These are phyloP conservation scores for Heliconius aoede DNA, from an alignment of 2,888 invertebrate genomes.

Conservation along the genomic window DNA sequence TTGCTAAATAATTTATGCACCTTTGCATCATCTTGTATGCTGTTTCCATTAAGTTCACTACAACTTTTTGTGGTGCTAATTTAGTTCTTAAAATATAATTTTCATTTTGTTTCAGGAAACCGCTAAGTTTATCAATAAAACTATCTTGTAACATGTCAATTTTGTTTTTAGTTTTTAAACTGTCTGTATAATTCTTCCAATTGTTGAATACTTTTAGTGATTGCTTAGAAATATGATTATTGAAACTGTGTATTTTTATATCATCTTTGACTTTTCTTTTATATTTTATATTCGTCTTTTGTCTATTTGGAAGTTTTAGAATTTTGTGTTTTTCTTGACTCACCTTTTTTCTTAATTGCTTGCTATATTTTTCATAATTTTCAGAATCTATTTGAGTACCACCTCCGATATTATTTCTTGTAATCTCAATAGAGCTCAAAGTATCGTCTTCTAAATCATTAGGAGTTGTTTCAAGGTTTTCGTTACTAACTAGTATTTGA, in stretches of 20 bases:
- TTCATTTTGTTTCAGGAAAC: slow-evolving; percentile 55
- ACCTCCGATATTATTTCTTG: slow-evolving; percentile 32
- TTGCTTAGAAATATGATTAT: slow-evolving; percentile 56
- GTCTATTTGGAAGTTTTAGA: not conserved
- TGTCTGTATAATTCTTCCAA: slow-evolving; percentile 50
- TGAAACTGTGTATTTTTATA: slow-evolving; percentile 54
- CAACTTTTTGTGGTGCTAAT: slow-evolving; percentile 59
- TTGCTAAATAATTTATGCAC: slow-evolving; percentile 54
- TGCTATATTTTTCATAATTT: slow-evolving; percentile 4
- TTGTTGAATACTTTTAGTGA: slow-evolving; percentile 56
- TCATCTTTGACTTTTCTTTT: slow-evolving; percentile 53
- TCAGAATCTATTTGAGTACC: slow-evolving; percentile 1
- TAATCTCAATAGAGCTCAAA: not conserved
- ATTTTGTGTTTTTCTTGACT: not conserved
- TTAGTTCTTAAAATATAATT: slow-evolving; percentile 58
- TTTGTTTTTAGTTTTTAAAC: slow-evolving; percentile 48
- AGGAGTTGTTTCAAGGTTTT: not conserved
- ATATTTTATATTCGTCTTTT: not conserved
- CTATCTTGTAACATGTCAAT: slow-evolving; percentile 51
- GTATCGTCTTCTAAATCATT: not conserved
- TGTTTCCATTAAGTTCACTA: slow-evolving; percentile 62
- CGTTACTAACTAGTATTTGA: not conserved
- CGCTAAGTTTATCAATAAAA: slow-evolving; percentile 58
- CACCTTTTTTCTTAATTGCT: slow-evolving; percentile 20
- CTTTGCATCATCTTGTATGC: slow-evolving; percentile 58